These are phyloP conservation scores for Albula glossodonta DNA, from an alignment of 2,113 vertebrate genomes.

Conservation along the genomic window DNA sequence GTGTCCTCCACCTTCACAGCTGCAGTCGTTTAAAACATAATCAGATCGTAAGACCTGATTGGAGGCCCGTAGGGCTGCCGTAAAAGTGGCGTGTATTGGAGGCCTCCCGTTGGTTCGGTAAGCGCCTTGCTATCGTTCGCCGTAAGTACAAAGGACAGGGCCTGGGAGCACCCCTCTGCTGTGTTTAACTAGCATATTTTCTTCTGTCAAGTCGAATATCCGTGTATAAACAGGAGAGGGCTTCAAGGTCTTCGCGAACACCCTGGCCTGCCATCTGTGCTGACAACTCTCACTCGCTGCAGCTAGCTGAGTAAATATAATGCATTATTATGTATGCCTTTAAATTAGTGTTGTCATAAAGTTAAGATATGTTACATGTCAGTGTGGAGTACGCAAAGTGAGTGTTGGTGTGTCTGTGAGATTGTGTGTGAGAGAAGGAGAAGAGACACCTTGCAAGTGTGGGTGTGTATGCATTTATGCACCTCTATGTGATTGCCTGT, in stretches of 20 bases:
- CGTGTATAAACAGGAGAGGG: neutral
- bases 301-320: no score
- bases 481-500: no score
- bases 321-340: neutral
- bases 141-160: neutral
- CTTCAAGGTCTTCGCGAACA: neutral
- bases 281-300: no score
- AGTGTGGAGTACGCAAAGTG: neutral
- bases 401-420: neutral
- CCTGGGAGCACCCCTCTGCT: neutral
- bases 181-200: neutral
- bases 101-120: neutral
- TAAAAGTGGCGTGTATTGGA: neutral
- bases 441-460: neutral
- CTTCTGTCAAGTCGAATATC: neutral
- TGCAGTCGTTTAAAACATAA: no score
- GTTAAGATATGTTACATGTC: neutral
- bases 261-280: neutral
- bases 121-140: neutral
- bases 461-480: neutral
- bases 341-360: neutral
- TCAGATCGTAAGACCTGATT: neutral
- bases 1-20: neutral
- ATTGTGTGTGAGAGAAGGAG: conserved; percentile 19
- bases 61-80: neutral